Evolutionary conservation across 2,888 invertebrate species (phyloP), one percentile per base, ranked within the genome.

Genomic region (Microchrysa polita): DNA sequence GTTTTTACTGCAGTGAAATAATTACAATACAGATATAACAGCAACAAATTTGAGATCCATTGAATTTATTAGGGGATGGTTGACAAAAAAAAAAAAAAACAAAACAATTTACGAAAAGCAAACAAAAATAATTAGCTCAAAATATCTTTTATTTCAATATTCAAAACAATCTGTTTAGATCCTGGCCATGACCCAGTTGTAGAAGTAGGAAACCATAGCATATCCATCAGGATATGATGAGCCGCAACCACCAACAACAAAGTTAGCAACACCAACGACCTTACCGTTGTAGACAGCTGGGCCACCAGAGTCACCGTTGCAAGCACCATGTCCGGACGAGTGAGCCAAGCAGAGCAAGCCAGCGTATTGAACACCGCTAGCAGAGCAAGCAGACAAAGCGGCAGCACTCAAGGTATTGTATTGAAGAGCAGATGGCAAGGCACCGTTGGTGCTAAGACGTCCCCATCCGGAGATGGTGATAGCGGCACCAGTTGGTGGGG

Each of bases 301-400:
- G 7, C 84, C 83, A 40, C 83, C 84, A 1, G 82, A 83, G 73
- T 83, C 83, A 7, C 82, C 83, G 23, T 79, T 78, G 63, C 84
- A 83, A 23, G 80, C 82, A 2, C 83, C 83, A 76, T 80, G 76
- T 18, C 75, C 74, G 0, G 42, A 2, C 20, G 60, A 52, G 59
- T 82, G 81, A 5, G 74, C 74, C 75, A 84, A 78, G 59, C 83
- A 83, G 16, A 83, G 77, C 2, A 79, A 74, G 4, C 81, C 78
- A 20, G 76, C 74, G 5, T 80, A 76, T 12, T 77, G 78, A 73
- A 82, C 76, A 2, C 52, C 67, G 22, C 78, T 74, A 1, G 77
- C 74, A n/a, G 61, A 73, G 12, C 74, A 83, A 1, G 79, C 78
- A 0, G 48, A 44, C 0, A 74, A 73, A 12, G 78, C 80, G 14